phyloP scores from a whole-genome alignment of 2,797 vertebrate genomes.

The Tapera naevia region DNA sequence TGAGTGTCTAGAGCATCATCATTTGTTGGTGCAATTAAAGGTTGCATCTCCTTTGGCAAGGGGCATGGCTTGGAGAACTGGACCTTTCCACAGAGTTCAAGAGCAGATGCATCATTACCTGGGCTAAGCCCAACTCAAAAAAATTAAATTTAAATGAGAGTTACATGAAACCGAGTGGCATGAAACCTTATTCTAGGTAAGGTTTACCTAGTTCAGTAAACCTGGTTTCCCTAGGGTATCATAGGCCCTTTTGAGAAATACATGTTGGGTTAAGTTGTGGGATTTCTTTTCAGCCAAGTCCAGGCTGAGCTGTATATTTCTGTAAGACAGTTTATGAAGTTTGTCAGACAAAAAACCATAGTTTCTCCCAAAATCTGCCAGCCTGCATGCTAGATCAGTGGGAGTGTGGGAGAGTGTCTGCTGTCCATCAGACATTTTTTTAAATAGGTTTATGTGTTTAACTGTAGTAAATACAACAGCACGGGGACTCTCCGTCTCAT shows the following conservation, averaged over 20 bases:
- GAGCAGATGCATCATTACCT: not conserved
- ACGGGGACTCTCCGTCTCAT: not conserved
- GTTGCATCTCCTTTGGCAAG: not conserved
- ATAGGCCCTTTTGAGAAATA: not conserved
- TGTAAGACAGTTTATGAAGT: not conserved
- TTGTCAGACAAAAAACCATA: rapidly evolving
- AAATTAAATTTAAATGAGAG: rapidly evolving
- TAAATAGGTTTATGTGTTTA: conserved; percentile 3
- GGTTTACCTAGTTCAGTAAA: not conserved
- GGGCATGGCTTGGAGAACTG: rapidly evolving
- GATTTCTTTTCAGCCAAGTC: not conserved
- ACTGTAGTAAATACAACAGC: not conserved
- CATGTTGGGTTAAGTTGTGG: rapidly evolving
- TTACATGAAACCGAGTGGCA: not conserved
- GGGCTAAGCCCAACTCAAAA: not conserved
- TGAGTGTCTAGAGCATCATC: rapidly evolving
- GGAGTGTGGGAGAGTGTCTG: not conserved
- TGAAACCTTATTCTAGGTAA: not conserved
- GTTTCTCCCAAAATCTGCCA: not conserved
- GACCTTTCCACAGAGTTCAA: not conserved
- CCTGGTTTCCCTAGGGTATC: not conserved
- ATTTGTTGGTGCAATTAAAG: not conserved
- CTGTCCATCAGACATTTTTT: not conserved
- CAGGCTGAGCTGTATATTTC: not conserved
- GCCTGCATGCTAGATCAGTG: not conserved